Evolutionary conservation across 2,797 vertebrate genomes (phyloP).

Genomic region (Synaphobranchus kaupii): DNA sequence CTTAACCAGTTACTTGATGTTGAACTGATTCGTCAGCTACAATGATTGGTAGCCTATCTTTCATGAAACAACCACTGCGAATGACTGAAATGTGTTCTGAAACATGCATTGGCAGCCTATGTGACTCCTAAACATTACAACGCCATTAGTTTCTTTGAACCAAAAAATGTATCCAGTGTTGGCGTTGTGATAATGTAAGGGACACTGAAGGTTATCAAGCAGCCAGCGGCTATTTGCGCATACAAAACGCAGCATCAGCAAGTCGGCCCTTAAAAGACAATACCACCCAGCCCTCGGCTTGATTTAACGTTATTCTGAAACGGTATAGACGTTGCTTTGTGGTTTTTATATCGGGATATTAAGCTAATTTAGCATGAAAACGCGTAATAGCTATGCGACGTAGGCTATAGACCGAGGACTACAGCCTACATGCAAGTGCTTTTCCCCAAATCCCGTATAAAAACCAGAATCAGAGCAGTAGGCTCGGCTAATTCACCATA

Average conservation of each 20-base stretch:
- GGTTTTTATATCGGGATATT: neutral
- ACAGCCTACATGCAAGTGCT: neutral
- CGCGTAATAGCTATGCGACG: neutral
- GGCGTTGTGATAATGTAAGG: neutral
- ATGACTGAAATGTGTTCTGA: neutral
- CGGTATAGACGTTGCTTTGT: neutral
- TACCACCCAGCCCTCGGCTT: neutral
- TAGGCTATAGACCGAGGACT: neutral
- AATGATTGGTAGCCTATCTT: neutral
- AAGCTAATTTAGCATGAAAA: neutral
- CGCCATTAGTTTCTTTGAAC: neutral
- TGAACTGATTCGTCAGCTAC: neutral
- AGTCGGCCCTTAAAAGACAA: neutral
- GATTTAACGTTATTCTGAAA: neutral
- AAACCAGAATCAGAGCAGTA: neutral
- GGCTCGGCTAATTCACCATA: neutral
- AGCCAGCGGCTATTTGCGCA: constrained; percentile 14
- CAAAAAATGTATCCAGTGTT: neutral
- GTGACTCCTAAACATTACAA: neutral
- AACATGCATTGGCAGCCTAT: neutral
- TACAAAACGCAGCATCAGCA: constrained; percentile 22
- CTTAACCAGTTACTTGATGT: neutral
- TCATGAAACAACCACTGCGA: neutral
- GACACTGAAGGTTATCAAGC: constrained; percentile 17
- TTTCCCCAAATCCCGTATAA: neutral